These are phyloP conservation scores for Zaprionus nigranus DNA, from an alignment of 1,140 invertebrate genomes.

Conservation along the genomic window DNA sequence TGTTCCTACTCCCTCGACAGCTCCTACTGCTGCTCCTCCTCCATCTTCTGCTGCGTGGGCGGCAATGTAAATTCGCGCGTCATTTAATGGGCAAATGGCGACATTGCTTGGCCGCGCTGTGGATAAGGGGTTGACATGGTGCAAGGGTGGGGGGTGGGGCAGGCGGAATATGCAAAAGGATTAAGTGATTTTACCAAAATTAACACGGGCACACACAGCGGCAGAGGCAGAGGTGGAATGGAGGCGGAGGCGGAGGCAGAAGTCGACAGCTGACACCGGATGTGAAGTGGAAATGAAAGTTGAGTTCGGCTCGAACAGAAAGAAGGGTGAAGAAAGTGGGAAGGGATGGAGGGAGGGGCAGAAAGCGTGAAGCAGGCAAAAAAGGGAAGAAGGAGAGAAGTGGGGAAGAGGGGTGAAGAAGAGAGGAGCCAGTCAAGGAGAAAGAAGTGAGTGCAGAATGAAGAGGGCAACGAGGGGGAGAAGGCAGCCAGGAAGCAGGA, in stretches of 20 bases:
- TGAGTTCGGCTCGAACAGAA: background rate
- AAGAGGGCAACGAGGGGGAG: background rate
- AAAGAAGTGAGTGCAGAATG: background rate
- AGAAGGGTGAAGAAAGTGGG: background rate
- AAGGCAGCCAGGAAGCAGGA: background rate
- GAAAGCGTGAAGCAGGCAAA: background rate
- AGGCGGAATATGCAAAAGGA: slow-evolving; percentile 66
- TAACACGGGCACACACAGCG: slow-evolving; percentile 51
- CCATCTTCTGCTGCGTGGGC: background rate
- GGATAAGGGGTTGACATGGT: slow-evolving; percentile 53
- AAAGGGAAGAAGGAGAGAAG: background rate
- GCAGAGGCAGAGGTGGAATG: background rate
- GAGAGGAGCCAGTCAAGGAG: background rate
- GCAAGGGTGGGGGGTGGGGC: background rate
- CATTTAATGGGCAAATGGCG: slow-evolving; percentile 61
- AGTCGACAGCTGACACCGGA: slow-evolving; percentile 27
- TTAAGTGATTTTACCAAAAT: slow-evolving; percentile 77
- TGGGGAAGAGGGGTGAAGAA: background rate
- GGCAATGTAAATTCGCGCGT: slow-evolving; percentile 70
- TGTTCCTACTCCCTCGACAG: background rate
- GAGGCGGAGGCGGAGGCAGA: background rate
- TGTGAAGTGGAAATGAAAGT: slow-evolving; percentile 11
- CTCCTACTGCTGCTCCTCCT: too few relatives aligned
- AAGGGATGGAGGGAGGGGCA: too few relatives aligned
- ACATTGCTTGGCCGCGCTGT: slow-evolving; percentile 26